These are phyloP conservation scores for Gymnobelideus leadbeateri DNA, from an alignment of 2,113 vertebrate genomes.

Conservation along the genomic window DNA sequence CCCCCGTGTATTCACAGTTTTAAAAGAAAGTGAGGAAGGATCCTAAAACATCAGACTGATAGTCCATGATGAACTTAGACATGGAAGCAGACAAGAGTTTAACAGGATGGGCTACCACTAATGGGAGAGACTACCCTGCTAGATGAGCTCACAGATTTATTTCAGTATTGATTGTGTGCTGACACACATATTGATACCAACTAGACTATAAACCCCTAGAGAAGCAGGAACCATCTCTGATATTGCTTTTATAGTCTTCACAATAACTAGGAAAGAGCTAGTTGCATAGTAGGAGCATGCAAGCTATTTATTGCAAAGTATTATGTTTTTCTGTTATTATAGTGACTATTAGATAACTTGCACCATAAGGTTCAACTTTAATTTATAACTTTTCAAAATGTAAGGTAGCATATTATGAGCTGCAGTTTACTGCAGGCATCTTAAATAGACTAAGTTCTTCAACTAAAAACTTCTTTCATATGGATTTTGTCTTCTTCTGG, in stretches of 20 bases:
- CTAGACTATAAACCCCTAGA: background rate
- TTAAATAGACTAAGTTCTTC: background rate
- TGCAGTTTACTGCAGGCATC: background rate
- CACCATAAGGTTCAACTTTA: background rate
- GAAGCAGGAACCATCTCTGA: background rate
- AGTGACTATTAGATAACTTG: background rate
- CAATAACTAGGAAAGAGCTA: background rate
- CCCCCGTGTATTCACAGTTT: background rate
- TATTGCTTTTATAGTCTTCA: background rate
- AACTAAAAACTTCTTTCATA: background rate
- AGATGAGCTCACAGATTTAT: background rate
- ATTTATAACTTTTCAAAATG: background rate
- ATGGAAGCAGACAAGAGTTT: background rate
- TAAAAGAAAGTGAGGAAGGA: background rate
- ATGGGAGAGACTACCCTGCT: background rate
- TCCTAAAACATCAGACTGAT: background rate
- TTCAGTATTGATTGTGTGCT: background rate
- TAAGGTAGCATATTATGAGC: background rate
- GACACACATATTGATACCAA: background rate
- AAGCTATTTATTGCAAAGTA: background rate
- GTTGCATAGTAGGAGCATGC: background rate
- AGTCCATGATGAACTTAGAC: background rate
- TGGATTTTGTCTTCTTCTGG: too few relatives aligned
- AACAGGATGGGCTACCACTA: background rate
- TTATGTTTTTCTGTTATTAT: background rate